Conservation (phyloP, 1,140 invertebrate species). For the Aphidius gifuensis region DNA sequence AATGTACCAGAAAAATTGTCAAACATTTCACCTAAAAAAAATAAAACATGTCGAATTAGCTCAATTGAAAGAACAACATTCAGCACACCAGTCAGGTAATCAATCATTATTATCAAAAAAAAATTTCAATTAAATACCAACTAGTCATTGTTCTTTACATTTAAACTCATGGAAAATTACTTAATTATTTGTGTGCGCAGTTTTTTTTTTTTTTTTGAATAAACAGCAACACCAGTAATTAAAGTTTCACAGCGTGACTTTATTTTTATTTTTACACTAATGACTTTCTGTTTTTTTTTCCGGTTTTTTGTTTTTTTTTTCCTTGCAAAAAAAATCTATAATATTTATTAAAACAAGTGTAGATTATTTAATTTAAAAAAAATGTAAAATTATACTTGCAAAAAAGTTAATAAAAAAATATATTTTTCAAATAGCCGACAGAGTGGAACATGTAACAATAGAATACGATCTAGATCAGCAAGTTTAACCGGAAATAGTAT, state of each 20-base stretch:
- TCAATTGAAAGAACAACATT: conserved; percentile 27
- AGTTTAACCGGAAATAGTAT: conserved; percentile 28
- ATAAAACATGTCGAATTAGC: conserved; percentile 21
- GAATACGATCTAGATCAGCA: conserved; percentile 37
- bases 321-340: too few species aligned
- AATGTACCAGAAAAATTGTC: background rate
- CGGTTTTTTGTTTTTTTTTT: too few species aligned
- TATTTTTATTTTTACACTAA: too few species aligned
- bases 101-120: background rate
- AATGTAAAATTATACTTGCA: too few species aligned
- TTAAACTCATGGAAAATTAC: background rate
- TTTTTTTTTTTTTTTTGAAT: background rate
- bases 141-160: background rate
- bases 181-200: conserved; percentile 1
- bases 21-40: conserved; percentile 12
- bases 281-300: too few species aligned
- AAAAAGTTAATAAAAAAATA: too few species aligned
- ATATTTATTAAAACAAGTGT: too few species aligned
- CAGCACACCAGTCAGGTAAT: conserved; percentile 29
- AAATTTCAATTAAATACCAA: conserved; percentile 5
- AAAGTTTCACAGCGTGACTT: too few species aligned
- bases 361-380: too few species aligned
- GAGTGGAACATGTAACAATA: background rate
- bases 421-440: too few species aligned
- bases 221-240: too few species aligned